Evolutionary conservation across 2,888 invertebrate genomes (phyloP).

Genomic region (Pammene fasciana): DNA sequence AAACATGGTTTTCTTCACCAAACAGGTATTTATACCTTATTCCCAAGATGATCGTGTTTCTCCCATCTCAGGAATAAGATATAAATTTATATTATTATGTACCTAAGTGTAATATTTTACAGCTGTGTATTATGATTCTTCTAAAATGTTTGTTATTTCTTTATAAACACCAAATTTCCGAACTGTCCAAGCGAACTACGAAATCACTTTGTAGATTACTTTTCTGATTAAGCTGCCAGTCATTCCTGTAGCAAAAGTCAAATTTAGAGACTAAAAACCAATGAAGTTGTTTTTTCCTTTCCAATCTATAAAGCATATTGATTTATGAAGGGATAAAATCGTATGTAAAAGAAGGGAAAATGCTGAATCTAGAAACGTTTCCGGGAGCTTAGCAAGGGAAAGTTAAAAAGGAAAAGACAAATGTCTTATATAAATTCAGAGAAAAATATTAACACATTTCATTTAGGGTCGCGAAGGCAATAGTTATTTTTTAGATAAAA

Average conservation of each 20-base stretch:
- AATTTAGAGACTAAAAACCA: not conserved
- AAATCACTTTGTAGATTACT: no score
- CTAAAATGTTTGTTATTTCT: no score
- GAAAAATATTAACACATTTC: constrained; percentile 35
- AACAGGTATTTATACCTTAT: no score
- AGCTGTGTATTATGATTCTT: not conserved
- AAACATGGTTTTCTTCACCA: no score
- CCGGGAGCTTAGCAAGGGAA: constrained; percentile 29
- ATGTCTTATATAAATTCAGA: constrained; percentile 35
- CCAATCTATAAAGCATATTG: constrained; percentile 21
- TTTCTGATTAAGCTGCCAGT: no score
- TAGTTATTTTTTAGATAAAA: constrained; percentile 17
- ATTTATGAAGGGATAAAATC: constrained; percentile 33
- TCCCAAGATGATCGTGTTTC: no score
- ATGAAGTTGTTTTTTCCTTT: not conserved
- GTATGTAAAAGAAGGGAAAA: constrained; percentile 37
- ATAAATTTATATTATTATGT: no score
- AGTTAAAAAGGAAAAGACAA: constrained; percentile 41
- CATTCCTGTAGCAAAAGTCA: not conserved
- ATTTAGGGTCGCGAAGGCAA: constrained; percentile 3
- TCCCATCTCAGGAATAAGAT: no score
- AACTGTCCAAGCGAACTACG: no score
- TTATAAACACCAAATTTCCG: no score
- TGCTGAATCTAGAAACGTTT: constrained; percentile 38
- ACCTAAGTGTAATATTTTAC: not conserved